Percentiles rank a stretch among this genome's conserved stretches.
These are phyloP conservation scores for Numida meleagris DNA, from an alignment of 2,113 vertebrate genomes.

Conservation along the genomic window DNA sequence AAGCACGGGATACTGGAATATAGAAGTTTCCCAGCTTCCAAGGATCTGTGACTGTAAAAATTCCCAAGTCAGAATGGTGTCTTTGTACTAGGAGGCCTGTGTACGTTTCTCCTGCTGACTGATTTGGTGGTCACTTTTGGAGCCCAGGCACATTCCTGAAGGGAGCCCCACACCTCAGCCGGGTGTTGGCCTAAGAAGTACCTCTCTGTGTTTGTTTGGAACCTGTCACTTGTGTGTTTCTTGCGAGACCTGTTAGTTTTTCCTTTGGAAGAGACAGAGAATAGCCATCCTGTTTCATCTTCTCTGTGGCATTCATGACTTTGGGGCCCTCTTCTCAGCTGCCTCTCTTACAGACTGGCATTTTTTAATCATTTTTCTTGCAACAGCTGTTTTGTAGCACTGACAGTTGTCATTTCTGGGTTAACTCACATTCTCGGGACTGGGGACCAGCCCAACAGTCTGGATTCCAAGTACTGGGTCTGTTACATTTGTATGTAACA, in stretches of 20 bases:
- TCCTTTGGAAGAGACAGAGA: not conserved
- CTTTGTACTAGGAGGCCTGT: rapidly evolving
- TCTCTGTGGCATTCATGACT: not conserved
- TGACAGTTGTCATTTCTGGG: not conserved
- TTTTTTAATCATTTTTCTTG: not conserved
- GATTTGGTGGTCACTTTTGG: not conserved
- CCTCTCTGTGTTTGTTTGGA: not conserved
- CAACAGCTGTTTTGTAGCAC: not conserved
- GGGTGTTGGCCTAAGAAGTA: not conserved
- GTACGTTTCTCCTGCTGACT: not conserved
- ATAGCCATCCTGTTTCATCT: not conserved
- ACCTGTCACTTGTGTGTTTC: not conserved
- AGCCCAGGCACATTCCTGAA: not conserved
- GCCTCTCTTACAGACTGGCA: not conserved
- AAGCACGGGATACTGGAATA: not conserved
- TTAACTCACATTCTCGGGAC: not conserved
- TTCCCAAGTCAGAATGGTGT: rapidly evolving
- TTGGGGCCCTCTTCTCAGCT: not conserved
- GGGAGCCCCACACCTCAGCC: not conserved
- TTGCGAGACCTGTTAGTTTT: not conserved
- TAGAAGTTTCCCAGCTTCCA: not conserved
- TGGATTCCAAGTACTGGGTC: not conserved
- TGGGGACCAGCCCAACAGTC: not conserved
- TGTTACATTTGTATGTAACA: not conserved
- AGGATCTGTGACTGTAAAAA: not conserved